phyloP scores from a whole-genome alignment of 2,797 vertebrate genomes.

The Sebastes kiyomatsui region DNA sequence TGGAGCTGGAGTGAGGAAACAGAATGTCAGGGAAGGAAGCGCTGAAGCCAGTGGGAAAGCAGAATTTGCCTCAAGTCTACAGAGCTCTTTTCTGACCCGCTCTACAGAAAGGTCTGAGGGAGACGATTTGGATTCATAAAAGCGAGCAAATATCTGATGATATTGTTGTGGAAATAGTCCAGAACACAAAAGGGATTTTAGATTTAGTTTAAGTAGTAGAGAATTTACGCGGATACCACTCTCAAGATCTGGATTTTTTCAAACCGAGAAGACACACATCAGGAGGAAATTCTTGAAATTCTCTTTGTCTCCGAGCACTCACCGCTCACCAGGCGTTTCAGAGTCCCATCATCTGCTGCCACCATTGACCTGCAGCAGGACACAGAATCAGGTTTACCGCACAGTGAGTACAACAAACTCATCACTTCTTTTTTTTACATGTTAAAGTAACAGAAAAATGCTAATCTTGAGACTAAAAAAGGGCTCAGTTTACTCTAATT shows the following conservation, averaged over 20 bases:
- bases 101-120: not conserved
- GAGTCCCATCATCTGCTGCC: constrained; percentile 33
- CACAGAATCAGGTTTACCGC: not conserved
- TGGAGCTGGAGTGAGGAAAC: constrained; percentile 76
- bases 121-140: constrained; percentile 7
- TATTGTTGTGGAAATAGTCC: not conserved
- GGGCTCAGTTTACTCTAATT: not conserved
- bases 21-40: constrained; percentile 80
- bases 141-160: not conserved
- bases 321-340: constrained; percentile 17
- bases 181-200: not conserved
- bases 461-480: not conserved
- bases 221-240: constrained; percentile 10
- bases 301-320: constrained; percentile 41
- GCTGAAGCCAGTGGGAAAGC: constrained; percentile 68
- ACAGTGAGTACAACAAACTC: constrained; percentile 58
- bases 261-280: constrained; percentile 27
- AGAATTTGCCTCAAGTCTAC: constrained; percentile 45
- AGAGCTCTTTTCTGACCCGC: constrained; percentile 32
- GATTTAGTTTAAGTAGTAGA: not conserved
- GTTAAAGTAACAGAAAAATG: not conserved
- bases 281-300: constrained; percentile 66
- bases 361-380: constrained; percentile 4
- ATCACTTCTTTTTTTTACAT: not conserved
- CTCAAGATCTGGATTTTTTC: constrained; percentile 34